A percentile compares a stretch with the other conserved stretches of the same genome.
These are phyloP conservation scores for Perithous albicinctus DNA, from an alignment of 2,888 invertebrate species.

Conservation along the genomic window DNA sequence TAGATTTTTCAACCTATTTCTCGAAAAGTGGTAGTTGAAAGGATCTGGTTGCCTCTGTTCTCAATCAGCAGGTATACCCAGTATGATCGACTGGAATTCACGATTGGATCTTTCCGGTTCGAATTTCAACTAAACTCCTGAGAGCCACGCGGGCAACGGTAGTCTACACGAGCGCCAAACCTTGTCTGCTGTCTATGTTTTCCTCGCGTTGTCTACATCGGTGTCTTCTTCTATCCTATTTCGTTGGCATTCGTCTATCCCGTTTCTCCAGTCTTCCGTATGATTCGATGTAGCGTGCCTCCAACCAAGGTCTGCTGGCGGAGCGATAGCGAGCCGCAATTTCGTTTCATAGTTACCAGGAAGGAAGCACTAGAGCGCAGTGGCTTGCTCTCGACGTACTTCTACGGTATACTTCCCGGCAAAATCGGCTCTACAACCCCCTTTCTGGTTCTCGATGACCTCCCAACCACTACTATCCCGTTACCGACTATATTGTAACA, in stretches of 20 bases:
- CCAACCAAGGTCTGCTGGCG: conserved; percentile 75
- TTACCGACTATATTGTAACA: conserved; percentile 19
- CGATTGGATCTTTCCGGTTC: conserved; percentile 65
- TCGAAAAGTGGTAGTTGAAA: conserved; percentile 9
- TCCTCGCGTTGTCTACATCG: conserved; percentile 35
- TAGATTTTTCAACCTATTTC: conserved; percentile 20
- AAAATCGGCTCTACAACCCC: conserved; percentile 51
- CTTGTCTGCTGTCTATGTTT: conserved; percentile 42
- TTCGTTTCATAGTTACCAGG: conserved; percentile 75
- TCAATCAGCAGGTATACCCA: conserved; percentile 15
- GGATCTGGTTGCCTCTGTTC: conserved; percentile 36
- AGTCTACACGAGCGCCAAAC: conserved; percentile 28
- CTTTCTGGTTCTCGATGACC: conserved; percentile 41
- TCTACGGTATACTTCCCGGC: conserved; percentile 37
- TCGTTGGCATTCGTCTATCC: conserved; percentile 21
- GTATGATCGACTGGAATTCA: conserved; percentile 42
- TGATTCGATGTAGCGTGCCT: conserved; percentile 74
- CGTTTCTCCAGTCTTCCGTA: conserved; percentile 39
- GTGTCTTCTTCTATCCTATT: conserved; percentile 28
- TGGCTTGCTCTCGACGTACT: conserved; percentile 45
- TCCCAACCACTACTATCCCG: conserved; percentile 3
- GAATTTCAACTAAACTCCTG: conserved; percentile 58
- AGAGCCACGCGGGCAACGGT: conserved; percentile 39
- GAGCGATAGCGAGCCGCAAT: conserved; percentile 78
- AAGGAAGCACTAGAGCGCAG: conserved; percentile 61